phyloP scores from a whole-genome alignment of 2,888 invertebrate species.

The Eupeodes luniger region DNA sequence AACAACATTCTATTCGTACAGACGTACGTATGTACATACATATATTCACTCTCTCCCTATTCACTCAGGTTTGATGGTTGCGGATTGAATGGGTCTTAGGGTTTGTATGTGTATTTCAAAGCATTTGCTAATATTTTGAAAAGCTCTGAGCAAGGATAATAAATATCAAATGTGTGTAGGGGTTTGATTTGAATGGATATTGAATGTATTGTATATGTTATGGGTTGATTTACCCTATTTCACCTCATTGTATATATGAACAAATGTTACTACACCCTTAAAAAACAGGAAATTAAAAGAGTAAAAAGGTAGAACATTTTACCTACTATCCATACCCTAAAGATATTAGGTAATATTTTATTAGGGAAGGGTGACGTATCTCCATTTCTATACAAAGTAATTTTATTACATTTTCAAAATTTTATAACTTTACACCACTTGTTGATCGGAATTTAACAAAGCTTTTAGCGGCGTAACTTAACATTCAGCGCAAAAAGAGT shows the following conservation, averaged over 20 bases:
- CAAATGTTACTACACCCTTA: background rate
- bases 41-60: background rate
- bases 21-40: no score
- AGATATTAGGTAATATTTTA: no score
- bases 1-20: background rate
- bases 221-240: background rate
- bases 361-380: background rate
- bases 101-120: background rate
- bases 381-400: background rate
- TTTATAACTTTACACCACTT: background rate
- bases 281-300: slow-evolving; percentile 1
- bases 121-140: slow-evolving; percentile 1
- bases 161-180: background rate
- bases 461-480: background rate
- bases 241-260: background rate
- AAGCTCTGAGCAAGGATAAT: slow-evolving; percentile 5
- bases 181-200: slow-evolving; percentile 2
- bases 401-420: background rate
- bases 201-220: background rate
- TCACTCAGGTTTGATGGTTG: background rate
- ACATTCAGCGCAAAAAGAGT: background rate
- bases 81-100: background rate
- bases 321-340: no score
- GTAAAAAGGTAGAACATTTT: background rate
- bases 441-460: background rate